These are phyloP conservation scores for Corythornis cristatus DNA, from an alignment of 2,113 vertebrate species.

Conservation along the genomic window DNA sequence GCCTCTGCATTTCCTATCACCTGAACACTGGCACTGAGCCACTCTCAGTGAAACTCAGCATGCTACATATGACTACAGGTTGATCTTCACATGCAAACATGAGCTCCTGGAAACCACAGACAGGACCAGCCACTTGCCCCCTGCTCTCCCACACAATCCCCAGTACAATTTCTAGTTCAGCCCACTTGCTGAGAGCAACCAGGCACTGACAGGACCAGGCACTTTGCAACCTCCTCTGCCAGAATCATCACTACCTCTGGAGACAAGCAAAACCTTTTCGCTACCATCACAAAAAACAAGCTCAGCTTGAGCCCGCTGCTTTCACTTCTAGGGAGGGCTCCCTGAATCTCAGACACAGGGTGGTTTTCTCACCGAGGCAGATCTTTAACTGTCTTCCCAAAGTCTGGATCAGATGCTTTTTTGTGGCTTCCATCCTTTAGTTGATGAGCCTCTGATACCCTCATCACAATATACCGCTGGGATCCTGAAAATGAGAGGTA, in stretches of 20 bases:
- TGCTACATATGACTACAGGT: neutral
- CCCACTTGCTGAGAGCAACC: neutral
- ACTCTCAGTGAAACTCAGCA: fast-evolving
- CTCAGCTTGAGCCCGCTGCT: neutral
- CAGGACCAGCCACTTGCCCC: neutral
- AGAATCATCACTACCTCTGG: fast-evolving
- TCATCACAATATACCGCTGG: slow-evolving; percentile 83
- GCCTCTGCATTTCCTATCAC: neutral
- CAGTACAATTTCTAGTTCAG: neutral
- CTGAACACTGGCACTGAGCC: neutral
- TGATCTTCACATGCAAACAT: fast-evolving
- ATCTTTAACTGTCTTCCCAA: slow-evolving; percentile 90
- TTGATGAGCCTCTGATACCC: slow-evolving; percentile 87
- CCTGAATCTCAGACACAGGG: fast-evolving
- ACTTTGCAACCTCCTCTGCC: neutral
- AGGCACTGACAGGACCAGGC: fast-evolving
- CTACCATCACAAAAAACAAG: neutral
- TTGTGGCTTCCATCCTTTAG: slow-evolving; percentile 80
- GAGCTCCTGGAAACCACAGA: neutral
- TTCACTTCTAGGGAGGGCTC: neutral
- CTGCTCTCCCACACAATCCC: fast-evolving
- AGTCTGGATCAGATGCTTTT: slow-evolving; percentile 80
- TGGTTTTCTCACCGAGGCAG: slow-evolving; percentile 84
- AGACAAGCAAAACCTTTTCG: neutral
- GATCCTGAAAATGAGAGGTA: slow-evolving; percentile 75